Evolutionary conservation across 2,113 vertebrate genomes (phyloP).

Genomic region (Phrynosoma blainvillii): DNA sequence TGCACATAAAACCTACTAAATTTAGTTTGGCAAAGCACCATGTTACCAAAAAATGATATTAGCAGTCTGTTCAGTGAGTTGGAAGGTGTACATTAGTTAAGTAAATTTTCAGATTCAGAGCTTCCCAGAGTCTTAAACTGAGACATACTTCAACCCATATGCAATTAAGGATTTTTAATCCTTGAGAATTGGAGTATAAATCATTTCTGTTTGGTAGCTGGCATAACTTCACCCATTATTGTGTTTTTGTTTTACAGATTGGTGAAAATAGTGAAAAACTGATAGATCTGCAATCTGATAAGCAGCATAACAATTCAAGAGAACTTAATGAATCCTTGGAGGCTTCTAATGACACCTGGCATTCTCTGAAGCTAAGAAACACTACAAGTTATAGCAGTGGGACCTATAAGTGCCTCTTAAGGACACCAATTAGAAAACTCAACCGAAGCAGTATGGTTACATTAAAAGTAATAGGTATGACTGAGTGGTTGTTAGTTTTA

Average conservation of each 20-base stretch:
- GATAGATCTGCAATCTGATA: slow-evolving; percentile 1
- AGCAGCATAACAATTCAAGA: slow-evolving; percentile 26
- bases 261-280: neutral
- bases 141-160: too few relatives aligned
- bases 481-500: slow-evolving; percentile 13
- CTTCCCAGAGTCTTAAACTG: neutral
- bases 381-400: slow-evolving; percentile 50
- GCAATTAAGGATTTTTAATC: neutral
- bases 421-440: slow-evolving; percentile 25
- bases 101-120: neutral
- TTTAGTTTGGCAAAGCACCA: neutral
- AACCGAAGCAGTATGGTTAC: slow-evolving; percentile 62
- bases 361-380: slow-evolving; percentile 72
- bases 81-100: neutral
- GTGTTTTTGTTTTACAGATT: slow-evolving; percentile 64
- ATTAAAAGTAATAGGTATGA: slow-evolving; percentile 77
- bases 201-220: neutral
- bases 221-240: neutral
- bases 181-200: neutral
- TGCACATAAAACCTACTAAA: neutral
- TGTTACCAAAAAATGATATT: neutral
- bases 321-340: slow-evolving; percentile 38
- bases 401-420: slow-evolving; percentile 67
- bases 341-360: slow-evolving; percentile 6
- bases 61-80: neutral